Evolutionary conservation across 2,888 invertebrate genomes (phyloP), one percentile per base, ranked within the genome.

Genomic region (Lasioglossum villosulum): DNA sequence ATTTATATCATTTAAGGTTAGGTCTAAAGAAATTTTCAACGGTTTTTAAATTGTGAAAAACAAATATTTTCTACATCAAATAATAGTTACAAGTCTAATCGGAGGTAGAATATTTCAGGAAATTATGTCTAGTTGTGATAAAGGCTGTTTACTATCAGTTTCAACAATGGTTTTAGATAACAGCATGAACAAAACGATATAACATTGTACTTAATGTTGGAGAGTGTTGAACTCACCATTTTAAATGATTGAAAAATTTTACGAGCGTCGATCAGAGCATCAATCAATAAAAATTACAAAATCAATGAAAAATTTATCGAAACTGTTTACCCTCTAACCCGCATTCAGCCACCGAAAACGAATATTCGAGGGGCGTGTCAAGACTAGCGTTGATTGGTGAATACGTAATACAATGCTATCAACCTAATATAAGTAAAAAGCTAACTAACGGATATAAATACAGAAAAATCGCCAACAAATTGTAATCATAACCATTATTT

Each of bases 301-400:
- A 85, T 75, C 70, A 82, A 81, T 83, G 82, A 80, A 79, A 83
- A 83, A 82, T 84, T 78, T 84, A 84, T 79, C 23, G 78, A 66
- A 84, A 84, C 72, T 77, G 77, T 80, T 89, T 83, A 89, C 68
- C 68, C 80, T 82, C 80, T 89, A 89, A 88, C 91, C 92, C 87
- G 92, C 90, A 91, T 92, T 92, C 92, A 91, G 89, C 87, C 90
- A 90, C 91, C 93, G 90, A 93, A 94, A 93, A 94, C 90, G 90
- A 92, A 93, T 93, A 93, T 94, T 94, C 94, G 92, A 93, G 94
- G 95, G 95, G 95, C 94, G 95, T 95, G 95, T 95, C 95, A 90
- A 91, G 91, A 91, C 83, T 90, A 90, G 83, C 59, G 66, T 68
- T 75, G 86, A 86, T 86, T 86, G 86, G 86, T 59, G 39, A 72